Evolutionary conservation across 2,113 vertebrate genomes (phyloP).

Genomic region (Trogon melanurus): DNA sequence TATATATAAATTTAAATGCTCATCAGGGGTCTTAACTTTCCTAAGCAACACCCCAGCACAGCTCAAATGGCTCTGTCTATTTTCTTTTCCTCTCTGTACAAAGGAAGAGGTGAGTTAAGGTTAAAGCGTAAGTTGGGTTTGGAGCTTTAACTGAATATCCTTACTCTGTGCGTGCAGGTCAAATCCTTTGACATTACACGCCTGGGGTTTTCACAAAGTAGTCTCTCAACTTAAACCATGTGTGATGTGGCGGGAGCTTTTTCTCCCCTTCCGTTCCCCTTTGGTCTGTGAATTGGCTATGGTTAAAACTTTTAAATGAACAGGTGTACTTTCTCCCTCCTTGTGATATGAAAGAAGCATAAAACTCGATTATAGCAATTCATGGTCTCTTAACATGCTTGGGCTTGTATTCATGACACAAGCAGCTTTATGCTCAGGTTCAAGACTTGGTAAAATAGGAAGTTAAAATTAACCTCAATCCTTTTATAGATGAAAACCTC

Average conservation of each 20-base stretch:
- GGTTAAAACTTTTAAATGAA: conserved; percentile 44
- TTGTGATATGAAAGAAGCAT: conserved; percentile 64
- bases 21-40: background rate
- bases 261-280: background rate
- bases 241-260: background rate
- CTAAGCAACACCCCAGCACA: background rate
- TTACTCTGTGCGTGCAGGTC: background rate
- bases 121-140: background rate
- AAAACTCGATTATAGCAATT: conserved; percentile 35
- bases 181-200: conserved; percentile 27
- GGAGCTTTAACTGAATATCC: background rate
- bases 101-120: background rate
- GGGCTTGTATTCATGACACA: conserved; percentile 9
- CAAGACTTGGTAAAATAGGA: conserved; percentile 44
- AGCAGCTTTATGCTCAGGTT: conserved; percentile 5
- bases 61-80: background rate
- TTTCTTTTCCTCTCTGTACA: background rate
- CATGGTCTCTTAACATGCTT: background rate
- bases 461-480: conserved; percentile 44
- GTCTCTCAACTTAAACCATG: conserved; percentile 51
- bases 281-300: conserved; percentile 27
- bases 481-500: conserved; percentile 63
- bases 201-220: background rate
- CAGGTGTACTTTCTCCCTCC: conserved; percentile 53
- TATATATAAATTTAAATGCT: background rate